These are phyloP conservation scores for Zosterops pallidus DNA, from an alignment of 2,113 vertebrate species.

Conservation along the genomic window DNA sequence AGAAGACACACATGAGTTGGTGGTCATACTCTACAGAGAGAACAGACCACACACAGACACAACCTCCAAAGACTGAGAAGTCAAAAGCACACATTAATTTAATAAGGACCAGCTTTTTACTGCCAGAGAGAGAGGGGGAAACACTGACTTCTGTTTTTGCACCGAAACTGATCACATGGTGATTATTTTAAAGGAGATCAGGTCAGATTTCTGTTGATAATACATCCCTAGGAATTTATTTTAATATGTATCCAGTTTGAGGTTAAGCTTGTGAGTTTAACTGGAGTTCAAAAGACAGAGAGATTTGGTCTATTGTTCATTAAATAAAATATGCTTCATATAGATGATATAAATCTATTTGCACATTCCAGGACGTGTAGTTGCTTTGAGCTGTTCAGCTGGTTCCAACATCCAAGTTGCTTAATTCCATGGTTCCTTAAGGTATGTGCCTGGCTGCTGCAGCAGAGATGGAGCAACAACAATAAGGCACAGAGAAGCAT, in stretches of 20 bases:
- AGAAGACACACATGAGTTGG: background rate
- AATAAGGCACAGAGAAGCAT: background rate
- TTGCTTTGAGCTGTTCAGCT: background rate
- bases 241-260: background rate
- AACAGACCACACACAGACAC: slow-evolving; percentile 49
- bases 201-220: slow-evolving; percentile 3
- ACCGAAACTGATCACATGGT: background rate
- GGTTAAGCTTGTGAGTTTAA: background rate
- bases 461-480: background rate
- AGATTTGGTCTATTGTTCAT: background rate
- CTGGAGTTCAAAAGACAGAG: background rate
- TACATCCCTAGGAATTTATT: background rate
- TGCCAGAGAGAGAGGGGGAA: background rate
- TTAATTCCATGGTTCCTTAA: background rate
- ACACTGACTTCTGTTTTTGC: background rate
- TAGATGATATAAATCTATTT: background rate
- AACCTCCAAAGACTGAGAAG: background rate
- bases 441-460: background rate
- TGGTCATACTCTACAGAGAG: background rate
- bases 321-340: background rate
- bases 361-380: background rate
- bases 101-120: background rate
- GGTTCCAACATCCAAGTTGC: background rate
- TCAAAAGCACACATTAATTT: background rate
- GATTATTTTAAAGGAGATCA: slow-evolving; percentile 26